Evolutionary conservation across 2,113 vertebrate species (phyloP), one percentile per base, ranked within the genome.

Genomic region (Proteles cristata): DNA sequence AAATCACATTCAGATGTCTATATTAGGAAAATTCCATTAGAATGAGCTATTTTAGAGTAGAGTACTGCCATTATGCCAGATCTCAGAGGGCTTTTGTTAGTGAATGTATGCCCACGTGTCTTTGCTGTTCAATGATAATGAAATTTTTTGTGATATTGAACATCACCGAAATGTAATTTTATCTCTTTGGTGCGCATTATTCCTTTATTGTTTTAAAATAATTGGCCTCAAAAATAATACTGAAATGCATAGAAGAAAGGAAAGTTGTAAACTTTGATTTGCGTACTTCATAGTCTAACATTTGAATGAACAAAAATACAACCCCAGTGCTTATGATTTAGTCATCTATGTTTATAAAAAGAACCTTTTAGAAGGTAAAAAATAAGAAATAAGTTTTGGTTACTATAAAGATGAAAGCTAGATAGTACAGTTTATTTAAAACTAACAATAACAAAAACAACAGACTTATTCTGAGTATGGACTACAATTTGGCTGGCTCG

Each of bases 141-240:
- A 96, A 69, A 35, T 79, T 81, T 90, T 84, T 68, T 89, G 48
- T 94, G 31, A n/a, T 63, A 88, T 28, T 90, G 86, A 95, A 84
- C 12, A 77, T 92, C 68, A 76, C 45, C 81, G 74, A 87, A 97
- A 93, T 96, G 26, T 61, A 84, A 96, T 96, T 94, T 96, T 91
- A 31, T 93, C 39, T 86, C 55, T 88, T 96, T 84, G 88, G 80
- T 71, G 45, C 50, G 7, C 48, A 66, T 87, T 92, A n/a, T 95
- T 90, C 33, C 35, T 33, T 88, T 90, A 65, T 14, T 65, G 11
- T 89, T 97, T 93, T 86, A 91, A 95, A 90, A 87, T 80, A 96
- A 95, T 84, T 95, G 87, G 43, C 31, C 55, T 93, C 88, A 71
- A 83, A 93, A 84, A 63, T 61, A 79, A 83, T 83, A 83, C 4